phyloP scores from a whole-genome alignment of 2,113 vertebrate species.

The Eptesicus fuscus region DNA sequence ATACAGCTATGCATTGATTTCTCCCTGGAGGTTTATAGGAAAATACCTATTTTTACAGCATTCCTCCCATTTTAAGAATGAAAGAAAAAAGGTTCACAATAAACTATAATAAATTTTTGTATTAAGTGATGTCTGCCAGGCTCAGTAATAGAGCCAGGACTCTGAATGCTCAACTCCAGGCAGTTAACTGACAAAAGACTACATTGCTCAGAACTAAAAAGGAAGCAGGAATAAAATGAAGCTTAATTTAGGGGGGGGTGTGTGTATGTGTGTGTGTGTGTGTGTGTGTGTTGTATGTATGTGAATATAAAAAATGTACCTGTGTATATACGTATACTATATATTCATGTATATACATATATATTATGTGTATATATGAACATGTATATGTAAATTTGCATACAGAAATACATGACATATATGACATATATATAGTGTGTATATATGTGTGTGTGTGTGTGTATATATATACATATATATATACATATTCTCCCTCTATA shows the following conservation, averaged over 20 bases:
- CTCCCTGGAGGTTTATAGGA: background rate
- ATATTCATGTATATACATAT: background rate
- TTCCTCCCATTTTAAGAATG: slow-evolving; percentile 1
- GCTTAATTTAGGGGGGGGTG: background rate
- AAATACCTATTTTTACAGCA: background rate
- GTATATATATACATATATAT: too few species aligned
- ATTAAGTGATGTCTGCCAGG: background rate
- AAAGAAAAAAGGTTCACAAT: background rate
- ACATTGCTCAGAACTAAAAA: slow-evolving; percentile 17
- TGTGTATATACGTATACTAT: background rate
- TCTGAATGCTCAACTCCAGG: background rate
- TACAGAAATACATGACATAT: too few species aligned
- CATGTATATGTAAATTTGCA: too few species aligned
- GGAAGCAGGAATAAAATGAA: slow-evolving; percentile 10
- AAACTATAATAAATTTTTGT: slow-evolving; percentile 23
- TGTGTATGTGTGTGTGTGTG: background rate
- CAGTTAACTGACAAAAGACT: slow-evolving; percentile 6
- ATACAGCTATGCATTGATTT: background rate
- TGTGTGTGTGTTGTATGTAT: background rate
- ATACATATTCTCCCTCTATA: background rate
- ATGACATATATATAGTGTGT: too few species aligned
- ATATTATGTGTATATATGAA: too few species aligned
- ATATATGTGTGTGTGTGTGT: too few species aligned
- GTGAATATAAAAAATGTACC: background rate
- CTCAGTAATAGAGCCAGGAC: background rate